A percentile compares a stretch with the other conserved stretches of the same genome.
These are phyloP conservation scores for Oncopodura yosiiana DNA, from an alignment of 1,140 invertebrate species.

Conservation along the genomic window DNA sequence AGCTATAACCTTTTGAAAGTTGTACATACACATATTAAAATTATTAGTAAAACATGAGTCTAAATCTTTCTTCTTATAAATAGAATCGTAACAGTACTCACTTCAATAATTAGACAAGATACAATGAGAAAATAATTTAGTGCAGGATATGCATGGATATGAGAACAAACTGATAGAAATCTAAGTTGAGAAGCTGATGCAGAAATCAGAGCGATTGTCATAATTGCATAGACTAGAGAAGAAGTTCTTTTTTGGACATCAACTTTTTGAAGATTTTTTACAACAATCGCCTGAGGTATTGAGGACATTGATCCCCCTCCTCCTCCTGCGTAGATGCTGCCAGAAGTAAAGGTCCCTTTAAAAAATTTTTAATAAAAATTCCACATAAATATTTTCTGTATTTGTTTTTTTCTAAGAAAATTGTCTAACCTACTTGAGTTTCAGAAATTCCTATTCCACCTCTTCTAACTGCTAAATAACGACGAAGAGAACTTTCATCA, in stretches of 20 bases:
- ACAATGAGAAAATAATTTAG: slow-evolving; percentile 34
- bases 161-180: slow-evolving; percentile 28
- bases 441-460: slow-evolving; percentile 4
- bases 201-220: slow-evolving; percentile 31
- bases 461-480: slow-evolving; percentile 33
- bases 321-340: neutral
- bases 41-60: too few species aligned
- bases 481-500: slow-evolving; percentile 30
- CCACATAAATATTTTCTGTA: too few species aligned
- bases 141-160: slow-evolving; percentile 27
- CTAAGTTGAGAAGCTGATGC: slow-evolving; percentile 33
- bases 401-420: too few species aligned
- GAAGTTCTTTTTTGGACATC: slow-evolving; percentile 11
- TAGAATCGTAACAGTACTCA: slow-evolving; percentile 15
- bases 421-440: neutral
- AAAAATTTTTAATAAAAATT: neutral
- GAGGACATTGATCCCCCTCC: neutral
- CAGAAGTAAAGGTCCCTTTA: neutral
- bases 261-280: neutral
- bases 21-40: neutral
- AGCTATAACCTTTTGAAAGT: slow-evolving; percentile 24
- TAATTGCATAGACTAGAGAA: slow-evolving; percentile 29
- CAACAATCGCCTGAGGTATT: neutral
- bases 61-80: too few species aligned
- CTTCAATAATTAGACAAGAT: slow-evolving; percentile 31